phyloP scores from a whole-genome alignment of 2,797 vertebrate genomes.

The Sternarchorhynchus goeldii region DNA sequence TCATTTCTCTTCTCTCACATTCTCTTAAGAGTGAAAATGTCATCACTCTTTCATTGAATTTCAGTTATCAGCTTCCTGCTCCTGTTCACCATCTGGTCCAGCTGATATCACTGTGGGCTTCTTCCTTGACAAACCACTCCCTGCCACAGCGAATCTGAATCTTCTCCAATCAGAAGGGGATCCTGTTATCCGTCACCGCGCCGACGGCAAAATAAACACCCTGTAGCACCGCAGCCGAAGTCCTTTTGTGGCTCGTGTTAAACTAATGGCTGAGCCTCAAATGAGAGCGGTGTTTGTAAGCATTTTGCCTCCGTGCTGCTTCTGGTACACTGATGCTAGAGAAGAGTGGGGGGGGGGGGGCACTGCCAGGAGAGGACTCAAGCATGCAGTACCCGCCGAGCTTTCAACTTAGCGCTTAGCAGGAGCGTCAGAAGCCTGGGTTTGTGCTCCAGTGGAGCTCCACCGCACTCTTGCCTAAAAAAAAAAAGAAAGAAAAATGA shows the following conservation, averaged over 20 bases:
- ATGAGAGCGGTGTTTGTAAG: background rate
- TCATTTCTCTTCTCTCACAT: constrained; percentile 29
- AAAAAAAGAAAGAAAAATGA: background rate
- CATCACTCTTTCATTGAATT: constrained; percentile 56
- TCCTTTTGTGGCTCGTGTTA: constrained; percentile 33
- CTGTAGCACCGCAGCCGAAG: constrained; percentile 40
- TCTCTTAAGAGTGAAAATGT: constrained; percentile 45
- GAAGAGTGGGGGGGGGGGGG: background rate
- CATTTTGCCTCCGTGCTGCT: background rate
- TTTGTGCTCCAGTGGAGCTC: background rate
- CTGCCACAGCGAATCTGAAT: constrained; percentile 55
- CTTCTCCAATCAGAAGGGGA: constrained; percentile 57
- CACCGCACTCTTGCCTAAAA: background rate
- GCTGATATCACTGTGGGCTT: constrained; percentile 62
- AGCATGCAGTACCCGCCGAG: too few species aligned
- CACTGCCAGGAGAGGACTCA: too few species aligned
- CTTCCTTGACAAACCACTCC: constrained; percentile 57
- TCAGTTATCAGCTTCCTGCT: constrained; percentile 65
- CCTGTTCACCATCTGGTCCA: constrained; percentile 67
- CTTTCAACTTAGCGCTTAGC: too few species aligned
- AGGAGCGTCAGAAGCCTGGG: too few species aligned
- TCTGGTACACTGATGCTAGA: background rate
- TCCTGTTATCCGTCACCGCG: constrained; percentile 49
- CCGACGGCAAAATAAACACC: constrained; percentile 57
- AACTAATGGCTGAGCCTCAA: background rate